phyloP scores from a whole-genome alignment of 2,888 invertebrate genomes.

The Drosophila multiciliata region DNA sequence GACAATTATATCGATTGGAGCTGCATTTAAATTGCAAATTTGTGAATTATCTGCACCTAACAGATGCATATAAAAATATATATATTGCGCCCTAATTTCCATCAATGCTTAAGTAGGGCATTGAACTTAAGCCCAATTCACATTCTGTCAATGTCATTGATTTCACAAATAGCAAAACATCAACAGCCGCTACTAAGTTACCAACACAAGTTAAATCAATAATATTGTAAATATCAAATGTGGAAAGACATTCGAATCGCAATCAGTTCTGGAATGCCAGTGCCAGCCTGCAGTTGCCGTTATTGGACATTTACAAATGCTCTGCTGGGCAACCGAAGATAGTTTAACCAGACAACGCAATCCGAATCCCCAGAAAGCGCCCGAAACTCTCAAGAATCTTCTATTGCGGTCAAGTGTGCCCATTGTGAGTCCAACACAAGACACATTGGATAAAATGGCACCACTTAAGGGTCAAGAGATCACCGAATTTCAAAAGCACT shows the following conservation, averaged over 20 bases:
- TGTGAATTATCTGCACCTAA: not conserved
- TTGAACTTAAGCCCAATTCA: constrained; percentile 47
- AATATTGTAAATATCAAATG: constrained; percentile 16
- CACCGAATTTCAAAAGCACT: constrained; percentile 72
- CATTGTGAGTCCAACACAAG: constrained; percentile 81
- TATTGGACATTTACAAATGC: constrained; percentile 64
- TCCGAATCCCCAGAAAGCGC: constrained; percentile 77
- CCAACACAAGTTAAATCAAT: constrained; percentile 72
- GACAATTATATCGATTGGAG: constrained; percentile 14
- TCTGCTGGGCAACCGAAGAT: constrained; percentile 83
- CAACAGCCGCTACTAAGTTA: constrained; percentile 50
- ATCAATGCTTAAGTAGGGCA: constrained; percentile 25
- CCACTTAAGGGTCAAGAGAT: constrained; percentile 71
- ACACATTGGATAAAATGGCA: constrained; percentile 62
- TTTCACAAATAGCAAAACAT: constrained; percentile 48
- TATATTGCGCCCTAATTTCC: constrained; percentile 19
- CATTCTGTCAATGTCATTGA: constrained; percentile 51
- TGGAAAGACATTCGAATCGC: not conserved
- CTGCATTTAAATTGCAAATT: not conserved
- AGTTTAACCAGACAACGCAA: constrained; percentile 77
- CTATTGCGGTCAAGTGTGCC: constrained; percentile 84
- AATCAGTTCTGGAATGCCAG: constrained; percentile 28
- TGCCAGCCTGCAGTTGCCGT: constrained; percentile 2
- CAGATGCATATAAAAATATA: not conserved
- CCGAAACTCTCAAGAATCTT: constrained; percentile 80